Base-by-base conservation (phyloP, 2,797 vertebrate genomes). In the Rhodeus uyekii region DNA sequence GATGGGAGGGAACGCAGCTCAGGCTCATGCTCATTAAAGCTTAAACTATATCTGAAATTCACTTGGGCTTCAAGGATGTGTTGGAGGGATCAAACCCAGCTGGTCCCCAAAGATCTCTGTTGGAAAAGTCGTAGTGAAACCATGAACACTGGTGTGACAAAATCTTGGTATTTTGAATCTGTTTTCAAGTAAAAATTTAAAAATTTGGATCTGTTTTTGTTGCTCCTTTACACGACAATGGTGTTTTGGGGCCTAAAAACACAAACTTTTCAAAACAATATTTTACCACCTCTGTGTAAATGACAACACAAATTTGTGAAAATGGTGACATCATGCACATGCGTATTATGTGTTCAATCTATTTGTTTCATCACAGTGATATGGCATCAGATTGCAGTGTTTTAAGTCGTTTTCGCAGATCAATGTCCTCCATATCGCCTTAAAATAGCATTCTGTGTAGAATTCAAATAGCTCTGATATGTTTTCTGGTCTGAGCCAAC, bases 1-100 rank as follows among this genome's bases (percentile, higher is more conserved):
- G 32, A 78, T 55, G 32, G 79, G 69, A 84, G 82, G 68, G 74
- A 81, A 79, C 34, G 32, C 68, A 82, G 58, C 72, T 83, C 67
- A 39, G 63, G 71, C 73, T 81, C 65, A n/a, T 76, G 64, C 83
- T 87, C 87, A 87, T 86, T 85, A 85, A 86, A 82, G 81, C 87
- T 86, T 87, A 86, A 86, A 87, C 67, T 64, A 76, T 81, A 75
- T 82, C 69, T 80, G 81, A 82, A 83, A 87, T 86, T 76, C 85
- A 85, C 80, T 83, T 84, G 86, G 80, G 80, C 78, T 85, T 85
- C 42, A 78, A 64, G 81, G 83, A 84, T 85, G 83, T 72, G 80
- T 79, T 69, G 58, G 81, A 82, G 78, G 64, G 73, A 81, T 82
- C 81, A 67, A 84, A 86, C 82, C 46, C 81, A 79, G 76, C 75